These are phyloP conservation scores for Anastatus disparis DNA, from an alignment of 1,140 invertebrate genomes.

Conservation along the genomic window DNA sequence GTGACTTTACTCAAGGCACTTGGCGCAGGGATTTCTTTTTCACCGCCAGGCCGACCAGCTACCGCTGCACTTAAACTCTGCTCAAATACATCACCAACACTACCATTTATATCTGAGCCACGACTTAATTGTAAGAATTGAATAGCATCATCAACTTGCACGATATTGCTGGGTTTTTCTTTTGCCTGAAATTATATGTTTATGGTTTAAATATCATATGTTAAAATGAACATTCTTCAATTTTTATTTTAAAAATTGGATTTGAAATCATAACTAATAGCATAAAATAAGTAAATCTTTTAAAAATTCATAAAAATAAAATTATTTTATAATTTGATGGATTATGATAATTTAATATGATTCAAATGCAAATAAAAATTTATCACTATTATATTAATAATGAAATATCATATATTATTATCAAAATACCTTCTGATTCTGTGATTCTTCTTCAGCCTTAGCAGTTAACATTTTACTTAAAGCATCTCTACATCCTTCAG, in stretches of 20 bases:
- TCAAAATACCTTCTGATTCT: conserved; percentile 63
- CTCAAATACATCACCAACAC: conserved; percentile 92
- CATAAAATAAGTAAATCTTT: no score
- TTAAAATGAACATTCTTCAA: no score
- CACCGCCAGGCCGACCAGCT: conserved; percentile 70
- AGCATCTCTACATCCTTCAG: conserved; percentile 81
- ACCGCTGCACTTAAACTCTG: conserved; percentile 92
- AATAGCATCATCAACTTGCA: conserved; percentile 90
- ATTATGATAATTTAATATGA: no score
- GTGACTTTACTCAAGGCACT: conserved; percentile 88
- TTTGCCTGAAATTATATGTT: conserved; percentile 65
- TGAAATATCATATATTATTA: no score
- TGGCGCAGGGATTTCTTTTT: conserved; percentile 67
- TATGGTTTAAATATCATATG: no score
- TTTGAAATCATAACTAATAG: no score
- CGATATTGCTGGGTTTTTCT: conserved; percentile 76
- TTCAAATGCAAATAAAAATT: no score
- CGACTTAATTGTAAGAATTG: conserved; percentile 85
- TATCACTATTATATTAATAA: no score
- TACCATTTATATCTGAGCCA: conserved; percentile 78
- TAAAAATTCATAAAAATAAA: no score
- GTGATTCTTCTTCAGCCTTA: conserved; percentile 80
- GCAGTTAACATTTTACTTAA: conserved; percentile 87
- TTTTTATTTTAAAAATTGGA: no score
- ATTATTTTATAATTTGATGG: no score